Conservation (phyloP, 2,113 vertebrate species). For the Axis porcinus region DNA sequence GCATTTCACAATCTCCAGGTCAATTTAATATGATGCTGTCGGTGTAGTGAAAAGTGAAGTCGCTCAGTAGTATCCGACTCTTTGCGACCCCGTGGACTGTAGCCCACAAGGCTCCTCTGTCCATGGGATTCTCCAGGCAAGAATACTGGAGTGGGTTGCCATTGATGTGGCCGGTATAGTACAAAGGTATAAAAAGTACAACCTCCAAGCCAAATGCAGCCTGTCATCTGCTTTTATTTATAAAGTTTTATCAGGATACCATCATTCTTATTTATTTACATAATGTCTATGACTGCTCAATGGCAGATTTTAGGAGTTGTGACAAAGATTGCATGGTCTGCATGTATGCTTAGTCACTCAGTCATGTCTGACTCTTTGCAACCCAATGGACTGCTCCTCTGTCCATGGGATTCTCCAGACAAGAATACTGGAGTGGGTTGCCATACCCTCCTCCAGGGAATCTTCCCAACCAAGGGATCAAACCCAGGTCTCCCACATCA, state of each 20-base stretch:
- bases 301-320: not conserved
- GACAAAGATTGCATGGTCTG: not conserved
- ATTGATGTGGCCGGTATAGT: fast-evolving
- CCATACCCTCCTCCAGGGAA: not conserved
- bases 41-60: too few relatives aligned
- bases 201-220: not conserved
- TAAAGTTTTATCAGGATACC: not conserved
- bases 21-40: not conserved
- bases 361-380: not conserved
- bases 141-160: too few relatives aligned
- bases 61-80: too few relatives aligned
- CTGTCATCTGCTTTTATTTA: not conserved
- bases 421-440: not conserved
- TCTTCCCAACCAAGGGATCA: not conserved
- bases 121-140: too few relatives aligned
- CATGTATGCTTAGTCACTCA: not conserved
- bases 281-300: not conserved
- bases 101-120: too few relatives aligned
- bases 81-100: too few relatives aligned
- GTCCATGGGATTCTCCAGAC: not conserved
- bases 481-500: not conserved
- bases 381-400: not conserved
- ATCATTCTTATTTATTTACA: not conserved
- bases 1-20: not conserved
- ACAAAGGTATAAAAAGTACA: not conserved